Evolutionary conservation across 2,113 vertebrate species (phyloP), one percentile per base, ranked within the genome.

Genomic region (Setophaga coronata): DNA sequence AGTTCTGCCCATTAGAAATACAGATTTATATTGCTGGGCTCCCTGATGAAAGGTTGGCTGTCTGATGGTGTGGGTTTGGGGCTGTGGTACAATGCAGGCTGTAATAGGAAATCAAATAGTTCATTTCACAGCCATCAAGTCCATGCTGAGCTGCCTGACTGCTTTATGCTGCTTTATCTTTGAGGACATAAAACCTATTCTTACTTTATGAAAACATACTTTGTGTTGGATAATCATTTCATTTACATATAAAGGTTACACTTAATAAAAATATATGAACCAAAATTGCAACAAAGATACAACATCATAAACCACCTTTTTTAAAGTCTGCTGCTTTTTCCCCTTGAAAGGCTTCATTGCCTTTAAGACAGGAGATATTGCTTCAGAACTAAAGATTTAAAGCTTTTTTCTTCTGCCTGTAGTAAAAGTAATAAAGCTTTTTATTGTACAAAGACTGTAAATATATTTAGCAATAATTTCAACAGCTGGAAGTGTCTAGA

Each of bases 231-330:
- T 96, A 97, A 97, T 97, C 24, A 97, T 94, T 98, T 97, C 97
- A 98, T 97, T 98, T 98, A 97, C 85, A 97, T 97, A 96, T 93
- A 97, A 96, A 97, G 69, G 80, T 93, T 97, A 95, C 73, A 96
- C 82, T 97, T 97, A 97, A 95, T 97, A 97, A 98, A 98, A 98
- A 97, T 97, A 98, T 96, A 98, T 95, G 97, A 97, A 91, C 96
- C 95, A 95, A 97, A 97, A 94, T 97, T 91, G 91, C 81, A 95
- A 96, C 86, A 94, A 84, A 97, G 96, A 93, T 96, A 93, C 77
- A 88, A 93, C 87, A 89, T 73, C 84, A 91, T 98, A 96, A 97
- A 97, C 67, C 87, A 96, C 50, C 82, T 97, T 97, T 94, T 96
- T 88, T 51, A 78, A 71, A 96, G 90, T 78, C 36, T 31, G 72